Evolutionary conservation across 2,797 vertebrate species (phyloP).

Genomic region (Nyctalus aviator): DNA sequence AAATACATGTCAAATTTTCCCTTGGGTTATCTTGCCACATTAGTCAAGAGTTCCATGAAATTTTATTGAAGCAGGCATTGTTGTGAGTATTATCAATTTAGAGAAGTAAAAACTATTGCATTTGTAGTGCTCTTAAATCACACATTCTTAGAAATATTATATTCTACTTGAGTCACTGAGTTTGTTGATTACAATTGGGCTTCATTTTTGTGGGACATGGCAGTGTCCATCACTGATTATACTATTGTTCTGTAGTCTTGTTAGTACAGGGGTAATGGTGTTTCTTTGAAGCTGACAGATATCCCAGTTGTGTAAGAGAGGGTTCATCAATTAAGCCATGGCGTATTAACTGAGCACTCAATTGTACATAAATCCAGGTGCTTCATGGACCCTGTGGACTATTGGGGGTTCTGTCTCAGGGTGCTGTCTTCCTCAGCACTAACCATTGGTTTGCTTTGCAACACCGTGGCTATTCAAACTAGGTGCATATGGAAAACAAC

Average conservation of each 20-base stretch:
- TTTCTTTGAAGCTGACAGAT: slow-evolving; percentile 43
- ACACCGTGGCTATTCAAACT: neutral
- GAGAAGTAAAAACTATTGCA: slow-evolving; percentile 66
- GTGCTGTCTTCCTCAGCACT: neutral
- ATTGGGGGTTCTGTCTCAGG: neutral
- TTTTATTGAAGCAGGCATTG: slow-evolving; percentile 45
- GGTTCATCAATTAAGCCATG: slow-evolving; percentile 35
- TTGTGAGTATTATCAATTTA: slow-evolving; percentile 10
- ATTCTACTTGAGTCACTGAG: slow-evolving; percentile 27
- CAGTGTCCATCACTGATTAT: slow-evolving; percentile 60
- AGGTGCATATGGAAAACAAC: neutral
- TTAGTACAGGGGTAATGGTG: neutral
- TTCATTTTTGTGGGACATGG: slow-evolving; percentile 48
- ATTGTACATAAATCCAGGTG: neutral
- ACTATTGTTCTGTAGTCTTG: slow-evolving; percentile 65
- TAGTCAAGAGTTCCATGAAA: slow-evolving; percentile 20
- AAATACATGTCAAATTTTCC: slow-evolving; percentile 41
- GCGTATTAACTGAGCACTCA: neutral
- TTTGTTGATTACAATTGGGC: slow-evolving; percentile 62
- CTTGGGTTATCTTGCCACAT: slow-evolving; percentile 12
- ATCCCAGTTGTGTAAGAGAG: neutral
- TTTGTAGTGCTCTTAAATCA: slow-evolving; percentile 58
- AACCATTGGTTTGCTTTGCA: neutral
- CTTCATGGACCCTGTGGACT: neutral
- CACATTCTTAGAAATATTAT: slow-evolving; percentile 51